These are phyloP conservation scores for Plodia interpunctella DNA, from an alignment of 1,140 invertebrate species.

Conservation along the genomic window DNA sequence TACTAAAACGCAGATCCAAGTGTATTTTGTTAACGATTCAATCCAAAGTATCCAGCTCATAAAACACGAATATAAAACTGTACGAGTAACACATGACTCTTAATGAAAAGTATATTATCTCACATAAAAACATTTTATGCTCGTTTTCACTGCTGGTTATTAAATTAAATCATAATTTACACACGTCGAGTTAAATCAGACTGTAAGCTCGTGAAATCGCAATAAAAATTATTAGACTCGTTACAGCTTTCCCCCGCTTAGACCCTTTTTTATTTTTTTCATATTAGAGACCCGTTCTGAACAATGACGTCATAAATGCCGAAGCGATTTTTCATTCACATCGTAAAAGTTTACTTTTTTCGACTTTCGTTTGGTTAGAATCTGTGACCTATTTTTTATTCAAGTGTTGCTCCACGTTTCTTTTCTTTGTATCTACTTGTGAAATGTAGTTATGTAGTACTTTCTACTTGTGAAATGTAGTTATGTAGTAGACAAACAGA, in stretches of 20 bases:
- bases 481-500: too few relatives aligned
- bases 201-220: slow-evolving; percentile 61
- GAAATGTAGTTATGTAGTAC: too few relatives aligned
- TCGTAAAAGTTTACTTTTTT: slow-evolving; percentile 51
- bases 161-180: slow-evolving; percentile 75
- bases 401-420: too few relatives aligned
- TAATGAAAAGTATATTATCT: slow-evolving; percentile 69
- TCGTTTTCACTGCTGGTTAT: slow-evolving; percentile 60
- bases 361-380: slow-evolving; percentile 30
- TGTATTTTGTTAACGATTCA: slow-evolving; percentile 32
- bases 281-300: slow-evolving; percentile 55
- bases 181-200: slow-evolving; percentile 63
- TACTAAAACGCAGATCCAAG: slow-evolving; percentile 13
- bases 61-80: slow-evolving; percentile 57
- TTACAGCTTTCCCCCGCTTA: slow-evolving; percentile 41
- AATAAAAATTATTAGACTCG: slow-evolving; percentile 66
- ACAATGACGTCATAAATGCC: slow-evolving; percentile 67
- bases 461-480: too few relatives aligned
- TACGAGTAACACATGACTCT: slow-evolving; percentile 53
- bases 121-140: slow-evolving; percentile 68
- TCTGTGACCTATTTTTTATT: background rate
- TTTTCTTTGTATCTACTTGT: too few relatives aligned
- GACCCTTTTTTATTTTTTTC: slow-evolving; percentile 51
- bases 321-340: slow-evolving; percentile 61
- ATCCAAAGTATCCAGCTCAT: slow-evolving; percentile 37